These are phyloP conservation scores for Erethizon dorsatum DNA, from an alignment of 2,797 vertebrate genomes.

Conservation along the genomic window DNA sequence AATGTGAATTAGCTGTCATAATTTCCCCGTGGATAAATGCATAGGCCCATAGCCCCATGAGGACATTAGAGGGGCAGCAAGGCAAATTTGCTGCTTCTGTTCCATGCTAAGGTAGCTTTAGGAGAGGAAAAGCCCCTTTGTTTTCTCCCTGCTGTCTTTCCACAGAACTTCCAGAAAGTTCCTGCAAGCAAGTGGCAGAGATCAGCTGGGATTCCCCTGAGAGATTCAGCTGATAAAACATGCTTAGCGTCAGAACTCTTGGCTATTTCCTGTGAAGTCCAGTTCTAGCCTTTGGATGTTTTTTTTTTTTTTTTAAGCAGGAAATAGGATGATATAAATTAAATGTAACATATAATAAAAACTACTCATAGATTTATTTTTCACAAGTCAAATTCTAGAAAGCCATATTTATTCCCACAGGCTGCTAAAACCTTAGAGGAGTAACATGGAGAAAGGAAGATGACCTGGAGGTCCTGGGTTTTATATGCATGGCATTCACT, in stretches of 20 bases:
- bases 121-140: background rate
- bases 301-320: conserved; percentile 30
- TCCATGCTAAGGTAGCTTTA: background rate
- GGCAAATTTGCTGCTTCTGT: background rate
- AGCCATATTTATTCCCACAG: background rate
- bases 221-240: background rate
- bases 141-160: background rate
- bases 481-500: background rate
- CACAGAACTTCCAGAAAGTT: conserved; percentile 38
- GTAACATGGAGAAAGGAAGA: background rate
- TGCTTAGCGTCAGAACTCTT: background rate
- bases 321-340: background rate
- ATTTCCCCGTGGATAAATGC: background rate
- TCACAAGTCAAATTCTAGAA: conserved; percentile 42
- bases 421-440: background rate
- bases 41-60: background rate
- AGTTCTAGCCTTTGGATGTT: background rate
- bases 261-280: conserved; percentile 4
- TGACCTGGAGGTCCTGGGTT: background rate
- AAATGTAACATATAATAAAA: conserved; percentile 63
- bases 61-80: background rate
- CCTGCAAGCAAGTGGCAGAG: background rate
- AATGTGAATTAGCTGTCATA: background rate
- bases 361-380: background rate
- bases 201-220: background rate